Evolutionary conservation across 2,113 vertebrate genomes (phyloP), one percentile per base, ranked within the genome.

Genomic region (Nematolebias whitei): DNA sequence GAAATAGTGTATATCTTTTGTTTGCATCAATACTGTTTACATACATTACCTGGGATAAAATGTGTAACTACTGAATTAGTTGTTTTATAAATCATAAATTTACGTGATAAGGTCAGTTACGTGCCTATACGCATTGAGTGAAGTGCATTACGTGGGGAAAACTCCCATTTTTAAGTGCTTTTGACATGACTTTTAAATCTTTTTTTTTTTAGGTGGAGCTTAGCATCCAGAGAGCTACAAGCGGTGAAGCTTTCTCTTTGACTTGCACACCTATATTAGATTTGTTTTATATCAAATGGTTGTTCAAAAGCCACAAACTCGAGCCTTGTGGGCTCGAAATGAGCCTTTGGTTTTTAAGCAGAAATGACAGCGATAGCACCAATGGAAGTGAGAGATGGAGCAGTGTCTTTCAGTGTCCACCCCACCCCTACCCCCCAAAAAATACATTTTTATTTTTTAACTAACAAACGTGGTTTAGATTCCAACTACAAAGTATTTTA

Each of bases 111-210:
- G 81, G 58, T 85, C 70, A 73, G 52, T 68, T 49, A 74, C 79
- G 88, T 90, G 88, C 90, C 90, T 89, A 79, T 75, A 82, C 71
- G 82, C 76, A 76, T 85, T 72, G 76, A 85, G 75, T 80, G 63
- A 89, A 89, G 89, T 89, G 89, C 89, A 88, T 90, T 89, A 75
- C 22, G 74, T 35, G 83, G 84, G 83, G 85, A 38, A 63, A 74
- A 62, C 76, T 85, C 78, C 83, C 48, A 59, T 48, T 53, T 87
- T 85, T 82, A 88, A 87, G 83, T 87, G 89, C 74, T 85, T 89
- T 78, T 70, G 32, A 39, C 62, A 16, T 51, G 64, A 62, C 68
- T n/a, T 71, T 84, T 78, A 77, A 68, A 83, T 78, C 72, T 15
- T 70, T 73, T 78, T 77, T 4, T 3, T 63, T 83, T 77, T 48